Evolutionary conservation across 2,113 vertebrate genomes (phyloP), one percentile per base, ranked within the genome.

Genomic region (Mellivora capensis): DNA sequence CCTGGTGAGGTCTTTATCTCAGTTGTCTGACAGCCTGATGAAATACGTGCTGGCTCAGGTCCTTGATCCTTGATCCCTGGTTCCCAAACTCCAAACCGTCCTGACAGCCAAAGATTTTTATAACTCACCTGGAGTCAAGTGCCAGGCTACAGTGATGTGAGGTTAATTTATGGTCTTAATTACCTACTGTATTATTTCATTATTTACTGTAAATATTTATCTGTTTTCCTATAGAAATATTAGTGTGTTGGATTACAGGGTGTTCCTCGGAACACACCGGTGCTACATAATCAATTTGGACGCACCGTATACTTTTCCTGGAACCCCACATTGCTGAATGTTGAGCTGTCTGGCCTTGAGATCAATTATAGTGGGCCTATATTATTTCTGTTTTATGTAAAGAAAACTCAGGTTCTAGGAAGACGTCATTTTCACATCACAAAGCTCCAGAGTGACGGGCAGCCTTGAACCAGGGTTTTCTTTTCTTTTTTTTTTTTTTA

Each of bases 181-280:
- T 49, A 92, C 42, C 10, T 74, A 27, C 71, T 25, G 71, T 42
- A 74, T 25, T n/a, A 69, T 31, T 37, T 69, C 34, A 69, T 49
- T 54, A 47, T n/a, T 62, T 76, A 42, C 54, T 90, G 14, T 69
- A 37, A 87, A 80, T 74, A 57, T 71, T 39, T 49, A 21, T 49
- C 14, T 44, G 76, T 82, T 98, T 87, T 49, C 88, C 96, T 81
- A 21, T 13, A 93, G 77, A 84, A 77, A 81, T 29, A 81, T 18
- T 61, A 31, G 39, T 29, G 37, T 44, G 47, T 85, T 95, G 85
- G 93, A 86, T 77, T 85, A 44, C 21, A 39, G 20, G 31, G 18
- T n/a, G 4, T 64, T 67, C 34, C 44, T 77, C 39, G 37, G 74
- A 61, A 31, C 27, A 15, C 13, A 7, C 11, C 20, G 57, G 13